Conservation (phyloP, 1,140 invertebrate genomes). For the Aradophagus sp. region DNA sequence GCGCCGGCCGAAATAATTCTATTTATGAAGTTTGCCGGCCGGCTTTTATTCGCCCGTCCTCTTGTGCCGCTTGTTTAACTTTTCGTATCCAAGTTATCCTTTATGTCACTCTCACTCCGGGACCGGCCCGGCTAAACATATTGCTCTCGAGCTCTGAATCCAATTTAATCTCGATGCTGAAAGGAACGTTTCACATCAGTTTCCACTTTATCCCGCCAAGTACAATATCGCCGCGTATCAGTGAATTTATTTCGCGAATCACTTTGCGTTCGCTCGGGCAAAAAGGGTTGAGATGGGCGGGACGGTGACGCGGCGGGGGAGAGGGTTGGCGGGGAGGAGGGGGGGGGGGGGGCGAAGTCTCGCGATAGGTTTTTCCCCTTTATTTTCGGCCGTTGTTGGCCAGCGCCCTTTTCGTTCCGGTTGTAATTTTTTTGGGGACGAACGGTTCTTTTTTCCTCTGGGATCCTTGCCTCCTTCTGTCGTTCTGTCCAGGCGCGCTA, state of each 20-base stretch:
- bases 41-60: constrained; percentile 28
- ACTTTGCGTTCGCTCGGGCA: constrained; percentile 7
- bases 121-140: constrained; percentile 43
- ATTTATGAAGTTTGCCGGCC: constrained; percentile 46
- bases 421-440: too few relatives aligned
- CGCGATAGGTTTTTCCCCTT: too few relatives aligned
- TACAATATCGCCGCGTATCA: constrained; percentile 31
- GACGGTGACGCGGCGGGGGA: too few relatives aligned
- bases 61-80: constrained; percentile 27
- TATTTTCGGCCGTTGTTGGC: too few relatives aligned
- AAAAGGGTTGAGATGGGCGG: background rate
- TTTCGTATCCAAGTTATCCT: constrained; percentile 39
- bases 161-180: constrained; percentile 53
- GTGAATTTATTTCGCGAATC: constrained; percentile 29
- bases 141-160: constrained; percentile 49
- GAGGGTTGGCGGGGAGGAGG: too few relatives aligned
- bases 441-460: too few relatives aligned
- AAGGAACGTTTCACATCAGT: constrained; percentile 53
- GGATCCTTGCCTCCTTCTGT: too few relatives aligned
- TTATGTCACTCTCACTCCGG: constrained; percentile 23
- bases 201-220: constrained; percentile 36
- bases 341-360: too few relatives aligned
- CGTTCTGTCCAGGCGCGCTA: too few relatives aligned
- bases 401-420: too few relatives aligned
- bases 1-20: constrained; percentile 41